Conservation (phyloP, 1,140 invertebrate genomes). For the Monomorium pharaonis region DNA sequence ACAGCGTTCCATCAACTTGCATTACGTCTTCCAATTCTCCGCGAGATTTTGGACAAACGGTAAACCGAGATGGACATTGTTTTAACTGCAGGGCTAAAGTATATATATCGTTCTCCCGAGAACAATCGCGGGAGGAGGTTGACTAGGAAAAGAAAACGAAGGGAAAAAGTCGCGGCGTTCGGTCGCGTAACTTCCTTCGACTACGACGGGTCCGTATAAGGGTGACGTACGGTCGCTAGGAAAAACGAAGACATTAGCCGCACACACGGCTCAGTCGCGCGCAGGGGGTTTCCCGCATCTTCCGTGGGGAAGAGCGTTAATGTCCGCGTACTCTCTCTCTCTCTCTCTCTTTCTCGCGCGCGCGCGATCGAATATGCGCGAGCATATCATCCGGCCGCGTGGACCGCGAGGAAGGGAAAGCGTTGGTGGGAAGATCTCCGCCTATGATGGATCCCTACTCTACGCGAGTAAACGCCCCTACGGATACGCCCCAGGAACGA, state of each 20-base stretch:
- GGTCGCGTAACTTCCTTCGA: not conserved
- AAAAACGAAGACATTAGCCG: constrained; percentile 39
- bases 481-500: constrained; percentile 69
- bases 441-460: constrained; percentile 59
- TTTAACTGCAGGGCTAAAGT: too few species aligned
- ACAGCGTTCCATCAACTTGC: not conserved
- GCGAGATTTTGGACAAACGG: not conserved
- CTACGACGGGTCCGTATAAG: not conserved
- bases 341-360: too few species aligned
- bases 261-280: not conserved
- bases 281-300: not conserved
- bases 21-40: not conserved
- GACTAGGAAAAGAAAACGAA: not conserved
- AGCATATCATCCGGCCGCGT: constrained; percentile 50
- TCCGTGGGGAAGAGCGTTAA: constrained; percentile 33
- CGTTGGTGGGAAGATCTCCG: constrained; percentile 68
- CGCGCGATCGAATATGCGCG: constrained; percentile 60
- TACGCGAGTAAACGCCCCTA: constrained; percentile 68
- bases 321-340: constrained; percentile 65
- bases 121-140: not conserved
- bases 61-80: not conserved
- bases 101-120: not conserved
- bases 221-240: not conserved
- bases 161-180: not conserved
- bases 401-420: constrained; percentile 29